Evolutionary conservation across 2,888 invertebrate genomes (phyloP), one percentile per base, ranked within the genome.

Genomic region (Drosophila aldrichi): DNA sequence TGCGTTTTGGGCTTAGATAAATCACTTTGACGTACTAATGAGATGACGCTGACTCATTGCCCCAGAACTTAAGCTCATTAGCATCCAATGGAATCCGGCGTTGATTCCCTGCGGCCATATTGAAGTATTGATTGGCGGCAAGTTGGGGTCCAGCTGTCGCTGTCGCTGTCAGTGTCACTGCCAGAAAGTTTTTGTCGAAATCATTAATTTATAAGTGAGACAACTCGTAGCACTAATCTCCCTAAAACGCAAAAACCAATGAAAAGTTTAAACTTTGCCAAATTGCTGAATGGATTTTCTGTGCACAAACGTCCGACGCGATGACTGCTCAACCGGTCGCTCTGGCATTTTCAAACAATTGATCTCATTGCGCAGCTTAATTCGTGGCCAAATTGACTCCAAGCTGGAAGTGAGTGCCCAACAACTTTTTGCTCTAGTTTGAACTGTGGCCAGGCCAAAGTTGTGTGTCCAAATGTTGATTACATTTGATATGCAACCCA

Each of bases 351-450:
- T 76, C 70, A 57, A 89, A 87, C 90, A 88, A 85, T 90, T 89
- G 89, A 87, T 88, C 89, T 74, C 89, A 66, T 79, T 84, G 85
- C 84, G 79, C 81, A 70, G 84, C 85, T 89, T 84, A 89, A 89
- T 89, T 86, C 89, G 83, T 83, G 89, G 81, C 79, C 73, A 89
- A 90, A 86, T 87, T 84, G 81, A 87, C 79, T 79, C 72, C 57
- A 58, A 62, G 56, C 75, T 55, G 58, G 32, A 51, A 59, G 59
- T 34, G 62, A 52, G 62, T 29, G 38, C 8, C 70, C 40, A 41
- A 71, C 48, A 76, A 58, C 43, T 81, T 70, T 49, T 49, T 49
- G 14, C 41, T 56, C 54, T 64, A 55, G 71, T 57, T 55, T 57
- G 40, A 52, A 32, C 57, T 54, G 32, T 12, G 18, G 51, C 18